Conservation (phyloP, 2,888 invertebrate species). For the Atrina japonica region DNA sequence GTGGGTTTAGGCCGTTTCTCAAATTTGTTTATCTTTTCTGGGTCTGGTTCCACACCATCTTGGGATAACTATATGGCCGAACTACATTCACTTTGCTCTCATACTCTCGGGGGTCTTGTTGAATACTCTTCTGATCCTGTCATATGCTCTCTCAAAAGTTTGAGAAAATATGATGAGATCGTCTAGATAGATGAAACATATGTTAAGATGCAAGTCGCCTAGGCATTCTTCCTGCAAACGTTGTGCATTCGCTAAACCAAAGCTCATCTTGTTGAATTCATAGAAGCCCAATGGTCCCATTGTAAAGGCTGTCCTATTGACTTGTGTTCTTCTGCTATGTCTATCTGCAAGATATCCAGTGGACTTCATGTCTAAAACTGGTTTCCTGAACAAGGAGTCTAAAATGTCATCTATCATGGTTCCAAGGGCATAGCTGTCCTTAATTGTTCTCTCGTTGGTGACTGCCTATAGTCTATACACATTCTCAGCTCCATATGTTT, state of each 20-base stretch:
- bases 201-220: no score
- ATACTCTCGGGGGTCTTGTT: constrained; percentile 3
- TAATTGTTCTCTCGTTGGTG: constrained; percentile 3
- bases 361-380: constrained; percentile 12
- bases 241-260: constrained; percentile 15
- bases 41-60: constrained; percentile 16
- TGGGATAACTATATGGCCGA: constrained; percentile 15
- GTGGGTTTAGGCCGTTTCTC: constrained; percentile 25
- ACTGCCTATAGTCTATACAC: constrained; percentile 18
- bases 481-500: not conserved
- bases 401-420: constrained; percentile 11
- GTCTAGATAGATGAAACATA: no score
- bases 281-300: constrained; percentile 24
- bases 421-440: constrained; percentile 10
- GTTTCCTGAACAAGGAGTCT: not conserved
- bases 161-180: no score
- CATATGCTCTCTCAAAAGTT: constrained; percentile 36
- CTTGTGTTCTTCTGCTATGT: constrained; percentile 12
- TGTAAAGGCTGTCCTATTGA: constrained; percentile 19
- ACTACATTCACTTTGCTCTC: constrained; percentile 22
- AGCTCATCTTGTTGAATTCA: constrained; percentile 13
- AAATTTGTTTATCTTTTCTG: constrained; percentile 21
- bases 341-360: constrained; percentile 24
- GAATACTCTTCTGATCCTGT: constrained; percentile 34
- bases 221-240: constrained; percentile 1